Conservation (phyloP, 2,797 vertebrate species). For the Tragopan temminckii region DNA sequence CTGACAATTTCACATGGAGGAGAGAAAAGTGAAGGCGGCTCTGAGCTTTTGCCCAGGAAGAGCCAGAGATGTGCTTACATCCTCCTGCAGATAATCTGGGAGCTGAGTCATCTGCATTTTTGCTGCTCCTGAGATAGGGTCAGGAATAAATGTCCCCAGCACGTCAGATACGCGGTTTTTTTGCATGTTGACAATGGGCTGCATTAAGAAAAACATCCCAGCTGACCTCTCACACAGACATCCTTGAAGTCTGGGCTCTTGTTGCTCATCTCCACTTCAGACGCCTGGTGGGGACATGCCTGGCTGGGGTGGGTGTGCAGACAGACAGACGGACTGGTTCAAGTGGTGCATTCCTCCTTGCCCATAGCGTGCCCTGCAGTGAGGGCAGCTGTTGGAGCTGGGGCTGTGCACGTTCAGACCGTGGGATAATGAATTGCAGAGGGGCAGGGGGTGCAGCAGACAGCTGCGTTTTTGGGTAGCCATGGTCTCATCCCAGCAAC, state of each 20-base stretch:
- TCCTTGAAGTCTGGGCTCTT: constrained; percentile 1
- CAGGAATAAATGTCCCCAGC: constrained; percentile 16
- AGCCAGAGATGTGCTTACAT: constrained; percentile 55
- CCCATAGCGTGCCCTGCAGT: background rate
- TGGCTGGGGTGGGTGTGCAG: background rate
- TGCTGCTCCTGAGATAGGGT: constrained; percentile 11
- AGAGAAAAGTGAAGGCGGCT: constrained; percentile 53
- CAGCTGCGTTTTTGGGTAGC: background rate
- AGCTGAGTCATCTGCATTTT: constrained; percentile 66
- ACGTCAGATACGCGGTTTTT: background rate
- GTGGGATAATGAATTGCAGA: background rate
- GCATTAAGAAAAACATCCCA: background rate
- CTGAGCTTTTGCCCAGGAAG: constrained; percentile 61
- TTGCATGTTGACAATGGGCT: background rate
- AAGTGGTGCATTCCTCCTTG: background rate
- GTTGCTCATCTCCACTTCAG: constrained; percentile 5
- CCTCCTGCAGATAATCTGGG: constrained; percentile 51
- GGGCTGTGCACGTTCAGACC: background rate
- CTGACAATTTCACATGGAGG: background rate
- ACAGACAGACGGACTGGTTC: background rate
- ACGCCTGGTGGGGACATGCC: background rate
- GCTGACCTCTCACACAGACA: background rate
- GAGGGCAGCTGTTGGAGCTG: background rate
- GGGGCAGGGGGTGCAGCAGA: background rate
- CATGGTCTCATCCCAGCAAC: too few relatives aligned